These are phyloP conservation scores for Daphoenositta chrysoptera DNA, from an alignment of 2,113 vertebrate species.

Conservation along the genomic window DNA sequence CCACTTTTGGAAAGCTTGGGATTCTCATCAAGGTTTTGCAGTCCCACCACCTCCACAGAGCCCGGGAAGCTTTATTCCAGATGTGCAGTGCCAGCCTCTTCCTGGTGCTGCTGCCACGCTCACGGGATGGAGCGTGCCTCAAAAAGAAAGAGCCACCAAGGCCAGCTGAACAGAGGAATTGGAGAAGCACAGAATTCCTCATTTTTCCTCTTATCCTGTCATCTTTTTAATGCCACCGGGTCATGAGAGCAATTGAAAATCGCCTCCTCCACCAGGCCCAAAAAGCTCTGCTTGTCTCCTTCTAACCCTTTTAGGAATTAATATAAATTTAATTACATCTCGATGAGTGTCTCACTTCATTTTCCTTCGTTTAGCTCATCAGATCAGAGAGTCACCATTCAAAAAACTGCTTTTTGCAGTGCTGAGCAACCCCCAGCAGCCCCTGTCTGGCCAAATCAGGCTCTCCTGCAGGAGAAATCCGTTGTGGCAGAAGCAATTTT, in stretches of 20 bases:
- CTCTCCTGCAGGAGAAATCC: not conserved
- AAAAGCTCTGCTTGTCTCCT: not conserved
- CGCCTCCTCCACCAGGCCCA: not conserved
- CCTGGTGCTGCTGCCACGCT: not conserved
- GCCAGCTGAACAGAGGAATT: not conserved
- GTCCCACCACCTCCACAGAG: slow-evolving; percentile 10
- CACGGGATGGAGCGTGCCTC: not conserved
- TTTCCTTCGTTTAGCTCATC: not conserved
- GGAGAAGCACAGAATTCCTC: not conserved
- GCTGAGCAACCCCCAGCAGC: not conserved
- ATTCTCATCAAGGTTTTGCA: slow-evolving; percentile 21
- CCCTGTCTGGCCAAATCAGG: not conserved
- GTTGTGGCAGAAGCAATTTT: slow-evolving; percentile 2
- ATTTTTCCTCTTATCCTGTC: not conserved
- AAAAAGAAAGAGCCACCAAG: not conserved
- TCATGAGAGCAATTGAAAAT: not conserved
- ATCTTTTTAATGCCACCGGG: not conserved
- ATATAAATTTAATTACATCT: not conserved
- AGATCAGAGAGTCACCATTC: not conserved
- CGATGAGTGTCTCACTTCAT: not conserved
- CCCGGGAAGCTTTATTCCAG: not conserved
- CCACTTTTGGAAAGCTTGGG: not conserved
- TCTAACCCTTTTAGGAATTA: not conserved
- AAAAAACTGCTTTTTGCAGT: not conserved
- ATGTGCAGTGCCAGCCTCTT: not conserved